Base-by-base conservation (phyloP, 2,888 invertebrate genomes). In the Muscina levida region DNA sequence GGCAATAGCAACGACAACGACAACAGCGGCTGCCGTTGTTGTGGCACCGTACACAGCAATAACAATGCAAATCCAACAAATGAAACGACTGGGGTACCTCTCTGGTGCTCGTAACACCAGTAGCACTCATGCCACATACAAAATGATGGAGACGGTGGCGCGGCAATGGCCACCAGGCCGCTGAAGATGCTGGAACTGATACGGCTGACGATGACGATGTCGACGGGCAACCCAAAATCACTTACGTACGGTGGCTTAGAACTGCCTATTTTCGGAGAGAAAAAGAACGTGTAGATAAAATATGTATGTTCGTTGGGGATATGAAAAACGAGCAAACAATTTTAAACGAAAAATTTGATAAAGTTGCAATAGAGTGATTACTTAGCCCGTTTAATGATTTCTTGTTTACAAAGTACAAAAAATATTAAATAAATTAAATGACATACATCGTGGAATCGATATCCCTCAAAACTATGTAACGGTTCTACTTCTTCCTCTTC, bases 81-180 rank as follows among this genome's bases (percentile, higher is more conserved):
- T 53, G 66, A 57, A 19, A 22, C 24, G 57, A 44, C 17, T 31
- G 51, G 22, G 42, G 73, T 62, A 56, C 68, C 53, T n/a, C n/a
- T n/a, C 22, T 13, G 67, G 31, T 76, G 31, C 8, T 31, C 31
- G 79, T 80, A 80, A 80, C 56, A 80, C 79, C 72, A 66, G 79
- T 80, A 80, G 79, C 79, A 68, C 72, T 68, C 70, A 57, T 56
- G 57, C 71, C 44, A 67, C 75, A 72, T 67, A 72, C 67, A 68
- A 75, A 79, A 72, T 57, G 37, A 74, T 1, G 53, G 22, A 11
- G 11, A 24, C 53, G 24, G 3, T 48, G 48, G 8, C n/a, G 48
- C 15, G 5, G 46, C n/a, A n/a, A n/a, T 1, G 48, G 48, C 19
- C 8, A 48, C 48, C 19, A 17, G 17, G 48, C 19, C n/a, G 48